Percentiles rank a stretch among this genome's conserved stretches.
These are phyloP conservation scores for Perccottus glenii DNA, from an alignment of 2,113 vertebrate species.

Conservation along the genomic window DNA sequence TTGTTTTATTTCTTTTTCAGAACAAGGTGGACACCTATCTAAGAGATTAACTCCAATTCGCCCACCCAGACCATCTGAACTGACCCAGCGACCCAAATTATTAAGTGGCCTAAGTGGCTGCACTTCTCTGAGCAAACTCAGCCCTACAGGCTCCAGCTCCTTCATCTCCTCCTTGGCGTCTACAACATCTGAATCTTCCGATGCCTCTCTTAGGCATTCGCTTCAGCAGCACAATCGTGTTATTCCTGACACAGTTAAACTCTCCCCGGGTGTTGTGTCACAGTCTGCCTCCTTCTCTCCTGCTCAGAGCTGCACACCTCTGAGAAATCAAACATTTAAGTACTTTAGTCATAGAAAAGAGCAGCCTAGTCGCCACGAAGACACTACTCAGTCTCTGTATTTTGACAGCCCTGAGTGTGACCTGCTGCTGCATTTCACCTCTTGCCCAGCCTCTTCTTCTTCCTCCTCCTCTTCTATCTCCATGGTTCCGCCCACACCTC, in stretches of 20 bases:
- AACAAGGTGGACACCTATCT: conserved; percentile 29
- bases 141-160: conserved; percentile 52
- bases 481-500: conserved; percentile 11
- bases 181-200: conserved; percentile 59
- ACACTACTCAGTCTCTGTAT: conserved; percentile 87
- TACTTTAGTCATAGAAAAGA: conserved; percentile 70
- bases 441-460: conserved; percentile 59
- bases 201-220: conserved; percentile 74
- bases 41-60: conserved; percentile 45
- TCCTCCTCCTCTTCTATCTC: conserved; percentile 46
- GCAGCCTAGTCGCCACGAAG: conserved; percentile 82
- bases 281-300: conserved; percentile 9
- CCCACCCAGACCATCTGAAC: conserved; percentile 47
- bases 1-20: conserved; percentile 52
- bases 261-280: conserved; percentile 77
- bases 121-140: conserved; percentile 21
- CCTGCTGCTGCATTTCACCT: conserved; percentile 37
- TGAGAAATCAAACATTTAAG: not conserved
- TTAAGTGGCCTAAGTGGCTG: conserved; percentile 21
- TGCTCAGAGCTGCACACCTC: conserved; percentile 22
- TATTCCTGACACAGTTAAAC: conserved; percentile 86
- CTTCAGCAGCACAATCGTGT: conserved; percentile 82
- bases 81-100: conserved; percentile 38
- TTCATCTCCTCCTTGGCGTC: conserved; percentile 75
- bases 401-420: conserved; percentile 68